Conservation (phyloP, 2,113 vertebrate genomes). For the Conger conger region DNA sequence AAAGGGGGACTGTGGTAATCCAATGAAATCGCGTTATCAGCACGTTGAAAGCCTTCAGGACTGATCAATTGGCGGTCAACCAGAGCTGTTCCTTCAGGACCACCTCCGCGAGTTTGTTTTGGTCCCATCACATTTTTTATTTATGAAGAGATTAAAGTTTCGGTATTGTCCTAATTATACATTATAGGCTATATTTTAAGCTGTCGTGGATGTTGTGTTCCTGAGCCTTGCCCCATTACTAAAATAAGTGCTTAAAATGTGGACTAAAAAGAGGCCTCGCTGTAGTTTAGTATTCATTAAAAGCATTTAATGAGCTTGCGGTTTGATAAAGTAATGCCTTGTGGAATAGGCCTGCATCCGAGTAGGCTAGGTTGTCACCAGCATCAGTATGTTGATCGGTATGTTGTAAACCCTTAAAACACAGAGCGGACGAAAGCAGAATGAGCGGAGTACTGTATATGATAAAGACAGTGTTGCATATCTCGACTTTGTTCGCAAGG, state of each 20-base stretch:
- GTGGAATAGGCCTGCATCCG: background rate
- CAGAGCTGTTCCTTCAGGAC: constrained; percentile 48
- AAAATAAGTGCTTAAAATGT: background rate
- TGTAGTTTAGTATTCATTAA: background rate
- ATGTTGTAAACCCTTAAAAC: background rate
- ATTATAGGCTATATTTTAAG: background rate
- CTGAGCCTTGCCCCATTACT: background rate
- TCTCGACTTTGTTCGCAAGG: background rate
- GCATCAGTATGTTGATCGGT: background rate
- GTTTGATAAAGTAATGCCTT: background rate
- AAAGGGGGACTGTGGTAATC: background rate
- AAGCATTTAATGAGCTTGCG: background rate
- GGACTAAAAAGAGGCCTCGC: background rate
- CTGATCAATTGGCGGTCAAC: constrained; percentile 3
- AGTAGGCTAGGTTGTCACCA: background rate
- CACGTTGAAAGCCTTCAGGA: background rate
- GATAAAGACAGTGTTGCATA: background rate
- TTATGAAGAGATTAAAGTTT: background rate
- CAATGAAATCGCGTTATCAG: background rate
- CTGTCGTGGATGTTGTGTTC: background rate
- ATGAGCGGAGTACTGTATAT: background rate
- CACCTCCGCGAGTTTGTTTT: constrained; percentile 19
- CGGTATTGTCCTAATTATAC: background rate
- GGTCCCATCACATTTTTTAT: background rate
- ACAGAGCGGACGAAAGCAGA: background rate